These are phyloP conservation scores for Corythornis madagascariensis DNA, from an alignment of 2,113 vertebrate species.

Conservation along the genomic window DNA sequence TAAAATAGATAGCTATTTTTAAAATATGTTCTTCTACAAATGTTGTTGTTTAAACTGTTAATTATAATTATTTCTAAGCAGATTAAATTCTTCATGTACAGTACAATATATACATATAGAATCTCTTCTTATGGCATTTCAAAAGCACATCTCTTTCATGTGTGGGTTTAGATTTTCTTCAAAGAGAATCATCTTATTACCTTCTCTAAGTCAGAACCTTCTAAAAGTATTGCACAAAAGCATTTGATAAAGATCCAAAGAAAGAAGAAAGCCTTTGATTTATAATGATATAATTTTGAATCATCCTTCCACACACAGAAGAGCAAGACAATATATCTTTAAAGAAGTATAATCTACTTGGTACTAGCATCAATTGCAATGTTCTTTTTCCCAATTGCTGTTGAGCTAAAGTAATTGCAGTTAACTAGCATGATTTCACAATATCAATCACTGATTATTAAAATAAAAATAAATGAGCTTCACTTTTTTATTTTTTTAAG, in stretches of 20 bases:
- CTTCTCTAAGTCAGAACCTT: constrained; percentile 33
- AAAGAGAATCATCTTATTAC: constrained; percentile 45
- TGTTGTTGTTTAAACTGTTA: constrained; percentile 29
- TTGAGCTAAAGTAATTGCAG: neutral
- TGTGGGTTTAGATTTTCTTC: constrained; percentile 59
- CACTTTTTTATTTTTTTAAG: neutral
- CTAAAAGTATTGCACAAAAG: constrained; percentile 46
- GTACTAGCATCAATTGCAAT: neutral
- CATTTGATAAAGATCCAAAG: constrained; percentile 66
- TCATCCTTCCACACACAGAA: neutral
- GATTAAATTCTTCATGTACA: neutral
- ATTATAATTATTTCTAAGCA: constrained; percentile 11
- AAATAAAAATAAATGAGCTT: neutral
- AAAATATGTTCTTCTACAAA: neutral
- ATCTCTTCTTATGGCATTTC: constrained; percentile 21
- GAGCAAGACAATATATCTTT: constrained; percentile 18
- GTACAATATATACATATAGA: neutral
- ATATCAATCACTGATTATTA: neutral
- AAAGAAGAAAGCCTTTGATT: constrained; percentile 48
- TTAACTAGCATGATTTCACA: neutral
- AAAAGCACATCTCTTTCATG: constrained; percentile 46
- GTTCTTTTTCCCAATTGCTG: neutral
- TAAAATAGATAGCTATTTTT: neutral
- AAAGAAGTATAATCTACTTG: neutral
- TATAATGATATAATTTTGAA: constrained; percentile 58